Percentiles rank a stretch among this genome's conserved stretches.
Evolutionary conservation across 2,113 vertebrate species (phyloP).

Genomic region (Prionailurus viverrinus): DNA sequence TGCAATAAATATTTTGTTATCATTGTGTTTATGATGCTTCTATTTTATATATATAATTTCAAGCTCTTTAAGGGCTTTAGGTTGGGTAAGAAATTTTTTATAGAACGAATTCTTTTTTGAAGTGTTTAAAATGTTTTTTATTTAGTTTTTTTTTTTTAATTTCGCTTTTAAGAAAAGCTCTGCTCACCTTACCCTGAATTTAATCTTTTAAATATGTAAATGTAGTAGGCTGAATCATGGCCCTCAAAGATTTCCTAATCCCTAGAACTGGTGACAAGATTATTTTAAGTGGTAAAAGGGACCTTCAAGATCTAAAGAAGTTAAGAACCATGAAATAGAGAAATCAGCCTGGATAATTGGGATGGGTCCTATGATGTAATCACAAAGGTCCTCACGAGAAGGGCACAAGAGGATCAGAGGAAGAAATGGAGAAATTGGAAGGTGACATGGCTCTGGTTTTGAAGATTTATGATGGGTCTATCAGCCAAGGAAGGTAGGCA

Average conservation of each 20-base stretch:
- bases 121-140: not conserved
- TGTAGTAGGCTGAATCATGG: not conserved
- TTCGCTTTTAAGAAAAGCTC: not conserved
- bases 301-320: not conserved
- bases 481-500: not conserved
- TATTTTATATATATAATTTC: not conserved
- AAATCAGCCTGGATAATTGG: not conserved
- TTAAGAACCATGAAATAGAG: not conserved
- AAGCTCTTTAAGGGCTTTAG: not conserved
- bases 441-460: not conserved
- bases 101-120: not conserved
- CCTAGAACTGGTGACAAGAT: not conserved
- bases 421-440: not conserved
- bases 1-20: not conserved
- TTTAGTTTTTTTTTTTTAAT: not conserved
- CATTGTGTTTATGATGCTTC: not conserved
- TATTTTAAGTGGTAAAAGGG: not conserved
- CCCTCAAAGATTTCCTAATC: not conserved
- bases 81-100: not conserved
- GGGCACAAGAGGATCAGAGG: not conserved
- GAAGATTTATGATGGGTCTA: not conserved
- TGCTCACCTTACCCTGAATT: not conserved
- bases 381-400: not conserved
- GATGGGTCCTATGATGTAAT: not conserved
- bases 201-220: not conserved